Evolutionary conservation across 2,113 vertebrate species (phyloP), one percentile per base, ranked within the genome.

Genomic region (Engystomops pustulosus): DNA sequence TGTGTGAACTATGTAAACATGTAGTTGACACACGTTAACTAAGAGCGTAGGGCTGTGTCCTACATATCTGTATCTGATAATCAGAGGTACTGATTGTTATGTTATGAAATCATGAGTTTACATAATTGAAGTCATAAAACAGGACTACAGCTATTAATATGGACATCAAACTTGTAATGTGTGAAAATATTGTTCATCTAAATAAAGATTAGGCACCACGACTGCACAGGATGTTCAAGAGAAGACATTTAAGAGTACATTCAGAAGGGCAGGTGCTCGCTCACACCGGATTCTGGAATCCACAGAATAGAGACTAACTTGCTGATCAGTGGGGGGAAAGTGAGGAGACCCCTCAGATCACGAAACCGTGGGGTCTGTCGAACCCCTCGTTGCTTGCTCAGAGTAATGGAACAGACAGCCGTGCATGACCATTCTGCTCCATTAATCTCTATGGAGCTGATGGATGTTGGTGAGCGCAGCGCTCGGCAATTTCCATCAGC

Each of bases 81-180:
- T 12, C 6, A 0, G 3, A n/a, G 78, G 78, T 18, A 20, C 7
- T 20, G 4, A n/a, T 47, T 20, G 14, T 80, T 67, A 9, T 65
- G 41, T 80, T 80, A 80, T 14, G 18, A 80, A 80, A 80, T 23
- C 78, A 80, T 47, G 27, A 67, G 17, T 20, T 7, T 47, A 34
- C 58, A 80, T 67, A 65, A 80, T 67, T 67, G 65, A 58, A 36
- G 12, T 41, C 60, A 58, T 58, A 14, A 41, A 78, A 60, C 23
- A 47, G 6, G 20, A 55, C 3, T n/a, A 12, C 3, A 3, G 60
- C 49, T 58, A 38, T 77, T 38, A 38, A 58, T 58, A 77, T 17
- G 30, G 27, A 55, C 49, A 36, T 12, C 10, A 17, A 8, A 38
- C 49, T 20, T 9, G 20, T 55, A 23, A 51, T 74, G 44, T 36